Evolutionary conservation across 1,140 invertebrate genomes (phyloP), one percentile per base, ranked within the genome.

Genomic region (Lepeophtheirus salmonis): DNA sequence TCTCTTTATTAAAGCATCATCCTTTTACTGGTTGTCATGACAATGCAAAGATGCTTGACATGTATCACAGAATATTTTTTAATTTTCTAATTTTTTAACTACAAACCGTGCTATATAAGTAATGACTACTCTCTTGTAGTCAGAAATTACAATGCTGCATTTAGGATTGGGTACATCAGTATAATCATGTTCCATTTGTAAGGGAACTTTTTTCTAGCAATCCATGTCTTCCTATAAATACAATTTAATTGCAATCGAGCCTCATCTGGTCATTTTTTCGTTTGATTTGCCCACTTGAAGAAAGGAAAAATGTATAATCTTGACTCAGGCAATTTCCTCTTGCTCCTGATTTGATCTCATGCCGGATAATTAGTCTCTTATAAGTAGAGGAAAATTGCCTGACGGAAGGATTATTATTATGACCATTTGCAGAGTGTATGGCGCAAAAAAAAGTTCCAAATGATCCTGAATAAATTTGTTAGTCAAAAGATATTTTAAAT

Each of bases 391-490:
- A 62, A 63, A 72, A 70, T 61, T 72, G 67, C 24, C 52, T 56
- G 14, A 56, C 61, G 16, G 67, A 67, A 6, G 68, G 71, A 64
- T 73, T 74, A 60, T 72, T 69, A 60, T 70, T 72, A 57, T 63
- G 67, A 1, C 71, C 68, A 17, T 66, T 66, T 26, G 66, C 60
- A 41, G 62, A 56, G 53, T 70, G 25, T n/a, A 74, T 66, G 1
- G 20, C 49, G n/a, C 64, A 60, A 60, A 74, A 74, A 72, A 68
- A 24, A 71, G 52, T 67, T 73, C 69, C 12, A 72, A 20, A 61
- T 73, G 69, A 62, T 73, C 68, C 63, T 72, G 70, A 16, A 64
- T 67, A 3, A 72, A 56, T 64, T 70, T 72, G 61, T 71, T 69
- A 1, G 67, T 68, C 3, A 55, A 41, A n/a, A n/a, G 10, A 63